Conservation (phyloP, 2,797 vertebrate genomes). For the Danio kyathit region DNA sequence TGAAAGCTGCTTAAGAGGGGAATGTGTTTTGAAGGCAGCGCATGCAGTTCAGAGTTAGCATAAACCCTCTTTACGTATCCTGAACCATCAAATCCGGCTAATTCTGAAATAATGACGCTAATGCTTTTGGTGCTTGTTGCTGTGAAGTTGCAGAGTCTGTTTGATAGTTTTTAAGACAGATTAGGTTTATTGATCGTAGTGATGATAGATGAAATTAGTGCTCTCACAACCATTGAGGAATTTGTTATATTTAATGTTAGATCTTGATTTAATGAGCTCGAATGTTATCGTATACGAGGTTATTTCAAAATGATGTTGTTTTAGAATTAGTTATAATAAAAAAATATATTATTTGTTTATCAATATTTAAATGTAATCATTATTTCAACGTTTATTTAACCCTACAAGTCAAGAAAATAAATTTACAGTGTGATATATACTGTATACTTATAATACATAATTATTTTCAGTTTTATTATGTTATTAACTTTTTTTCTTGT, state of each 20-base stretch:
- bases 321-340: no score
- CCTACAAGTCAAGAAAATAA: no score
- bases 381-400: no score
- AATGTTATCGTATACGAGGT: not conserved
- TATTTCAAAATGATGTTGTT: not conserved
- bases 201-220: not conserved
- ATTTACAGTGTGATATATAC: not conserved
- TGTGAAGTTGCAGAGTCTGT: not conserved
- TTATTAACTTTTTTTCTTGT: no score
- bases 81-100: constrained; percentile 33
- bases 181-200: constrained; percentile 4
- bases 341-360: no score
- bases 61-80: constrained; percentile 9
- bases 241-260: not conserved
- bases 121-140: constrained; percentile 24
- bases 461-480: no score
- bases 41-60: constrained; percentile 9
- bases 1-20: constrained; percentile 54
- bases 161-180: constrained; percentile 20
- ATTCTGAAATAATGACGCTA: constrained; percentile 44
- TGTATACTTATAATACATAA: no score
- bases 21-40: constrained; percentile 31
- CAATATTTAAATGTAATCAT: not conserved
- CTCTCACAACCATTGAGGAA: not conserved
- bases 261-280: not conserved